phyloP scores from a whole-genome alignment of 2,888 invertebrate species.

The Aspidapion aeneum region DNA sequence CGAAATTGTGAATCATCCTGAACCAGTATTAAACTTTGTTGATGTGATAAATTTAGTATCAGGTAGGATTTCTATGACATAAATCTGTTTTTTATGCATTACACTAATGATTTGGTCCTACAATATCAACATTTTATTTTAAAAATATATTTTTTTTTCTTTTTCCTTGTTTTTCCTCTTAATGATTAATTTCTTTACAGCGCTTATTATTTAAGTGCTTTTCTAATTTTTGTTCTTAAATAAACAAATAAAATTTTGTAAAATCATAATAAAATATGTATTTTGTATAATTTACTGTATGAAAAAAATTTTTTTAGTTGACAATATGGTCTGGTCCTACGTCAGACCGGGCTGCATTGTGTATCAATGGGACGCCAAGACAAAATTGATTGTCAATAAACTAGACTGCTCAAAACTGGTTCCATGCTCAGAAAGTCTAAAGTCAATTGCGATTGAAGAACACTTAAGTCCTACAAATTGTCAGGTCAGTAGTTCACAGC shows the following conservation, averaged over 20 bases:
- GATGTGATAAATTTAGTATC: conserved; percentile 70
- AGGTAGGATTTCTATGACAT: no score
- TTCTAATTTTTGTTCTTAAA: no score
- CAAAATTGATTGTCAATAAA: conserved; percentile 66
- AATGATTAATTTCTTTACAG: no score
- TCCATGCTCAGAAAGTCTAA: conserved; percentile 88
- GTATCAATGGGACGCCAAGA: conserved; percentile 78
- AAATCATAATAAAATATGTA: no score
- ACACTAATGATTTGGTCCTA: no score
- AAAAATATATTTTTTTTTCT: no score
- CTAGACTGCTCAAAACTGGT: conserved; percentile 90
- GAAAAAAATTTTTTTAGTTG: conserved; percentile 43
- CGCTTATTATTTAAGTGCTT: no score
- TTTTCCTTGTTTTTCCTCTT: no score
- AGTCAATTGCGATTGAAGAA: conserved; percentile 88
- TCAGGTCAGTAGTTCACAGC: conserved; percentile 54
- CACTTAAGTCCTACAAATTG: conserved; percentile 74
- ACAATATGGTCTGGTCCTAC: conserved; percentile 71
- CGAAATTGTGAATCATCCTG: conserved; percentile 61
- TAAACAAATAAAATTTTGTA: no score
- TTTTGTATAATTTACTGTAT: no score
- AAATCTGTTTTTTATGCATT: no score
- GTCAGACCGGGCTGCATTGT: conserved; percentile 85
- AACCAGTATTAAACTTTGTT: conserved; percentile 56
- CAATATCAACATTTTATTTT: no score